Evolutionary conservation across 2,888 invertebrate genomes (phyloP), one percentile per base, ranked within the genome.

Genomic region (Globia sparganii): DNA sequence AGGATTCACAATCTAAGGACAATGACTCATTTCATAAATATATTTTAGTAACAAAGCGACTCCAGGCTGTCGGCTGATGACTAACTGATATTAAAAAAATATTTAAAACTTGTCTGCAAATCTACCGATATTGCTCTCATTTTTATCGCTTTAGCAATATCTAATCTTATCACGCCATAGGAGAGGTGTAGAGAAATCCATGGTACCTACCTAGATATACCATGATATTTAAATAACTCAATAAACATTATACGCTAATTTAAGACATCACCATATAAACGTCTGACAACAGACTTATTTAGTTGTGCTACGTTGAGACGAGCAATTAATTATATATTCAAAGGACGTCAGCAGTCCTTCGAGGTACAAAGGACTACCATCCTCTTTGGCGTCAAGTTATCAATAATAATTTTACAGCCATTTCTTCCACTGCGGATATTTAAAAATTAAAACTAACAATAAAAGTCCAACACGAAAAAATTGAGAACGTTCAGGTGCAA

Each of bases 261-360:
- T 34, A 64, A 56, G 80, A 72, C 72, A 72, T 43, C 58, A 15
- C 83, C 73, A 34, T 77, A 31, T 75, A 75, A 49, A 62, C n/a
- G 82, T 72, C 28, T 78, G 73, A 73, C 65, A 66, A 73, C 58
- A 37, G 65, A 72, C 49, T 34, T 73, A 70, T 58, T 75, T 31
- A 71, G 67, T 72, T 62, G 46, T 69, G 73, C n/a, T 67, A 65
- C 64, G 72, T 56, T 59, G 34, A 70, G 65, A 72, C 83, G 4
- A 75, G 31, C 68, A 76, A 78, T 85, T 77, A 77, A 85, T 87
- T 86, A 86, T 70, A 72, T 85, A 87, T 87, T 85, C 87, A 81
- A 77, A 49, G 53, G 37, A 78, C 81, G 80, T 81, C 83, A 77
- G 66, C 79, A 53, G 72, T 84, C 77, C 74, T 76, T 82, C 69